Percentiles rank a stretch among this genome's conserved stretches.
Evolutionary conservation across 2,113 vertebrate genomes (phyloP).

Genomic region (Melanotaenia duboulayi): DNA sequence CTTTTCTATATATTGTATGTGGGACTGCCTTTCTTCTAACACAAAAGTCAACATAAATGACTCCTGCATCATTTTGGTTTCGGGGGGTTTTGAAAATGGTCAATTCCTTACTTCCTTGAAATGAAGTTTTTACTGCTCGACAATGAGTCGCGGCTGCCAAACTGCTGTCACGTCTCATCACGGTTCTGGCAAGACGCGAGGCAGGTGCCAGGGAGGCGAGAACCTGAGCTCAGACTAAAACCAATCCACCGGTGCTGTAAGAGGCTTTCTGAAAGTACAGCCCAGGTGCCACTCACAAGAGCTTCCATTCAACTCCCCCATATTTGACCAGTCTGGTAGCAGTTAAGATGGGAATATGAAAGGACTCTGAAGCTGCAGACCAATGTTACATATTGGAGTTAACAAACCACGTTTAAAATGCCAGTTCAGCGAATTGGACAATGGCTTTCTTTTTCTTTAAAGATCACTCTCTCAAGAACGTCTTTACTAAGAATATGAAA

Average conservation of each 20-base stretch:
- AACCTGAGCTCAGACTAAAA: constrained; percentile 76
- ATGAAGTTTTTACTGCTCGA: constrained; percentile 73
- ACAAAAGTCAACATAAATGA: constrained; percentile 19
- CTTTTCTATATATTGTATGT: neutral
- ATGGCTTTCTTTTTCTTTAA: no score
- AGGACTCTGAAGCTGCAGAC: constrained; percentile 33
- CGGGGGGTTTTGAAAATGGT: constrained; percentile 54
- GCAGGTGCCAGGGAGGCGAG: constrained; percentile 74
- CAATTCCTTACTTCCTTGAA: constrained; percentile 47
- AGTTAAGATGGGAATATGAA: constrained; percentile 46
- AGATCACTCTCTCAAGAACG: no score
- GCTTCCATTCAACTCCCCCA: constrained; percentile 61
- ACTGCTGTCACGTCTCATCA: constrained; percentile 77
- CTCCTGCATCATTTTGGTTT: constrained; percentile 30
- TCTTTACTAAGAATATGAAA: no score
- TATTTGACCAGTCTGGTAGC: constrained; percentile 64
- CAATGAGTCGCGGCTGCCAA: constrained; percentile 73
- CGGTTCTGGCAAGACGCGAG: constrained; percentile 70
- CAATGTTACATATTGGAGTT: constrained; percentile 47
- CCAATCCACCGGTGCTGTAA: constrained; percentile 78
- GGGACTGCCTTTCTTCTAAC: constrained; percentile 7
- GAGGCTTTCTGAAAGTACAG: constrained; percentile 78
- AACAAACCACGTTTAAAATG: constrained; percentile 28
- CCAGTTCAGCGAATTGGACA: neutral
- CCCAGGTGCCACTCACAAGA: constrained; percentile 71